Base-by-base conservation (phyloP, 1,140 invertebrate genomes). In the Lysiphlebus fabarum region DNA sequence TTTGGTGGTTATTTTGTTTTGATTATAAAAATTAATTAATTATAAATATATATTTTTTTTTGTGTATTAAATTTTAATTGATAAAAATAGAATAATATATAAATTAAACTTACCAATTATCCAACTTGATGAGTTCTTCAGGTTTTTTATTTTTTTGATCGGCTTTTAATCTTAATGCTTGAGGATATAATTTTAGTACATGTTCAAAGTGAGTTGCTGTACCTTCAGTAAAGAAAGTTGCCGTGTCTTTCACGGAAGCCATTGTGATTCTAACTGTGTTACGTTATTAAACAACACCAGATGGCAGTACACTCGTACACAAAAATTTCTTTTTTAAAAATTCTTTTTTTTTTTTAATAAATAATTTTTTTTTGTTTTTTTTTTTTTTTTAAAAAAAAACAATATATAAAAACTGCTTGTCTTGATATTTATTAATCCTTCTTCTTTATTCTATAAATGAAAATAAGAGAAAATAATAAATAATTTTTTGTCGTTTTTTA, bases 51-150 rank as follows among this genome's bases (percentile, higher is more conserved):
- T n/a, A n/a, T n/a, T n/a, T n/a, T n/a, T n/a, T n/a, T n/a, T n/a
- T n/a, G n/a, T n/a, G n/a, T n/a, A n/a, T n/a, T n/a, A n/a, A n/a
- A n/a, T n/a, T n/a, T n/a, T n/a, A n/a, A n/a, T n/a, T 47, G 54
- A 56, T 56, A 44, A n/a, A n/a, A 63, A 56, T 58, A 59, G n/a
- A 10, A 42, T 34, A 12, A 42, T 54, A 37, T 10, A 26, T 37
- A 34, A 4, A 7, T 6, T 9, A 6, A 26, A 90, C 89, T 91
- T 83, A 93, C 92, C 93, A 95, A 76, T 92, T 90, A 81, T 95
- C 93, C 77, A 95, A 82, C 81, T 93, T 93, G 78, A 95, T 90
- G 65, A 95, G 85, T 81, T 95, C 92, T 77, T 94, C 92, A 49
- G 92, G 91, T 81, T 92, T 94, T 83, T 94, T 95, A 69, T 84